Base-by-base conservation (phyloP, 2,888 invertebrate genomes). In the Digitonthophagus gazella region DNA sequence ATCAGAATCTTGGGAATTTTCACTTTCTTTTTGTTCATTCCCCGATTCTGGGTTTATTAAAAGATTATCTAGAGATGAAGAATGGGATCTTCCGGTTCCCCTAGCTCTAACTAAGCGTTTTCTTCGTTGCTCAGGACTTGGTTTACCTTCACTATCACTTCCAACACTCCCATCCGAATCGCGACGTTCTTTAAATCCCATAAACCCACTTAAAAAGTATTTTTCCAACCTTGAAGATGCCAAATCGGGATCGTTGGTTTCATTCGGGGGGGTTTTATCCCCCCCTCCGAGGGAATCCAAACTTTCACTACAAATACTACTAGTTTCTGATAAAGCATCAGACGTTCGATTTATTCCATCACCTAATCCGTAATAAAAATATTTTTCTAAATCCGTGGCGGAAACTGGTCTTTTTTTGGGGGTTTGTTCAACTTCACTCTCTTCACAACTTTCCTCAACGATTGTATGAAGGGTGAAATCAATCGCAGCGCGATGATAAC, bases 381-480 rank as follows among this genome's bases (percentile, higher is more conserved):
- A 96, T 81, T 94, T 95, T 81, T 96, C 96, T 72, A 96, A 83
- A 78, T 95, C 93, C 0, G 95, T 93, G 0, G 93, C 90, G 1
- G 92, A 92, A 69, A 89, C 86, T 44, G 91, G 90, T 68, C 91
- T 86, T 82, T 89, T 88, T 84, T 85, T 86, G 72, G 82, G 69
- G 1, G 81, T 78, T 58, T 88, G 90, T 77, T 93, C 93, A 71
- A 91, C 88, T 82, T 94, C 94, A 82, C 95, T 95, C 82, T 96
- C 96, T 84, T 96, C 96, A 81, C 96, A 96, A 77, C 95, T 95
- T 83, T 96, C 96, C 84, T 96, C 96, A 20, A 95, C 91, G 75
- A 96, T 96, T 0, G 96, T 96, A 79, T 96, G 96, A 72, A 96
- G 84, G 1, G 95, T 95, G 80, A 95, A 95, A 83, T 96, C 95